Conservation (phyloP, 2,113 vertebrate species). For the Anser cygnoides region DNA sequence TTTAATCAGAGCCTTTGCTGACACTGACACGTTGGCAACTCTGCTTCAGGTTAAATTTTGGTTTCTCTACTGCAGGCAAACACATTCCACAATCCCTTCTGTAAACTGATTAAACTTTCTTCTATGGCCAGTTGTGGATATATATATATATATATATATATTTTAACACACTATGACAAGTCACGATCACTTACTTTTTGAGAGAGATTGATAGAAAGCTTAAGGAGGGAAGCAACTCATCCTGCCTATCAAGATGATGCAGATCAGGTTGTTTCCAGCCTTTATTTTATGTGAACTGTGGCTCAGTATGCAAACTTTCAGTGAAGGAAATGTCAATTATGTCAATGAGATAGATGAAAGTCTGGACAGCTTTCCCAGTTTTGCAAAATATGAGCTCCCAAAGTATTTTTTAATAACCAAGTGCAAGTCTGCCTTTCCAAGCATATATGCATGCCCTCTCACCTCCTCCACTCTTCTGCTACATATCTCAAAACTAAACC, state of each 20-base stretch:
- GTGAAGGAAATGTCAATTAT: neutral
- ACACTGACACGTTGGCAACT: neutral
- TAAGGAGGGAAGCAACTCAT: neutral
- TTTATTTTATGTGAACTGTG: neutral
- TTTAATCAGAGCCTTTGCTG: neutral
- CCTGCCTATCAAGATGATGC: neutral
- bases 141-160: too few relatives aligned
- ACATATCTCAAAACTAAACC: neutral
- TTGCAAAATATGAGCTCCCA: neutral
- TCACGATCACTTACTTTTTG: neutral
- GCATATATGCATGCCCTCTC: fast-evolving
- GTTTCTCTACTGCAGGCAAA: neutral
- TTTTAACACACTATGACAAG: neutral
- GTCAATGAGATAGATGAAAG: neutral
- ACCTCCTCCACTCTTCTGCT: neutral
- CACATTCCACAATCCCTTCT: neutral
- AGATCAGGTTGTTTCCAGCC: neutral
- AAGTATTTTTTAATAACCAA: neutral
- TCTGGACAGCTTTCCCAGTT: neutral
- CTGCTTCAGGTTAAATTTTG: neutral
- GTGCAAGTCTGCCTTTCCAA: neutral
- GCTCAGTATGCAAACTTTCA: neutral
- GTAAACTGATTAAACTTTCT: neutral
- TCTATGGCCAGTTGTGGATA: neutral
- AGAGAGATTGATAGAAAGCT: neutral